phyloP scores from a whole-genome alignment of 2,113 vertebrate species.

The Rhagologus leucostigma region DNA sequence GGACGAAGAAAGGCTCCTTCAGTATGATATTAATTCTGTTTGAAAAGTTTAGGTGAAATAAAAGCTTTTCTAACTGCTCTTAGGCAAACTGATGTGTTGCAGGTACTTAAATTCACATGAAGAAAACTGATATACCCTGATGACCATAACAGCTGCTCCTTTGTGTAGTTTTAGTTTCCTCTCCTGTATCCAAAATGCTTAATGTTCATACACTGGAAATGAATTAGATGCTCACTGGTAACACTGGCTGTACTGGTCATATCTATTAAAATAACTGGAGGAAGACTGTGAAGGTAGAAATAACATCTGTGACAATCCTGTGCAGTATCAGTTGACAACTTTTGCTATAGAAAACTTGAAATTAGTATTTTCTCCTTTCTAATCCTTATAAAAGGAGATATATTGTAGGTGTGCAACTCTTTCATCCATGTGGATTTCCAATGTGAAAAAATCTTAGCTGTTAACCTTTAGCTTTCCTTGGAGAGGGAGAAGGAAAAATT shows the following conservation, averaged over 20 bases:
- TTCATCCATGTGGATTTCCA: not conserved
- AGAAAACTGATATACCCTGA: not conserved
- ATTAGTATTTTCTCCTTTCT: not conserved
- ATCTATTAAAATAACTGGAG: not conserved
- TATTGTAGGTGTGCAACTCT: not conserved
- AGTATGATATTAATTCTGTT: not conserved
- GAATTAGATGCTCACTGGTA: not conserved
- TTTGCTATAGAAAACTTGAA: not conserved
- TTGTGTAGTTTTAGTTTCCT: not conserved
- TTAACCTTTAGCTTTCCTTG: not conserved
- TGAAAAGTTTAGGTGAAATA: not conserved
- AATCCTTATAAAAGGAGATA: not conserved
- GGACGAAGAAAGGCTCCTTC: not conserved
- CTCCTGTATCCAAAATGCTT: not conserved
- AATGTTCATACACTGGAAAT: not conserved
- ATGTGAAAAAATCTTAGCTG: not conserved
- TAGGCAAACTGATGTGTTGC: not conserved
- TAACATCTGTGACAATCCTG: not conserved
- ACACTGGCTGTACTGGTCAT: not conserved
- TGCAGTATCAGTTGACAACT: not conserved
- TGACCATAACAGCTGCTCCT: not conserved
- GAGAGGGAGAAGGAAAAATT: not conserved
- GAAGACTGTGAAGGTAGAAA: not conserved
- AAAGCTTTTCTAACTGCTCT: not conserved
- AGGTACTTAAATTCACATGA: not conserved